These are phyloP conservation scores for Nesoenas mayeri DNA, from an alignment of 2,113 vertebrate species.

Conservation along the genomic window DNA sequence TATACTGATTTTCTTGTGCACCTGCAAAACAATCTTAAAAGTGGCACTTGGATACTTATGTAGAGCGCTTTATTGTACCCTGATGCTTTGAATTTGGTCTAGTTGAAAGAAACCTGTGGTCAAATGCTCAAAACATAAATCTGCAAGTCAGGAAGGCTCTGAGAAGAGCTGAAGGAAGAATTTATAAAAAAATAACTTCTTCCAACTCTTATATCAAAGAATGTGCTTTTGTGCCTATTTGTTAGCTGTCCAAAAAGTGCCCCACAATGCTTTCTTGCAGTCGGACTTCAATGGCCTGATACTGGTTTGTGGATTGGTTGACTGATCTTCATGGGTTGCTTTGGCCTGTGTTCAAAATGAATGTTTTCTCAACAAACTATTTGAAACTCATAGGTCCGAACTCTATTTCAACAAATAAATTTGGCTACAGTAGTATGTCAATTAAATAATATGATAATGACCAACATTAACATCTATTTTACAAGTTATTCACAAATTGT, in stretches of 20 bases:
- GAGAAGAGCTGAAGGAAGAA: not conserved
- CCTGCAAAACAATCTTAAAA: not conserved
- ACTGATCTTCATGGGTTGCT: not conserved
- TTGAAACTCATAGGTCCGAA: not conserved
- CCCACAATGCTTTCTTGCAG: not conserved
- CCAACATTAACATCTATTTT: not conserved
- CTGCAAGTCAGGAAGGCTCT: not conserved
- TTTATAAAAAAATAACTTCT: not conserved
- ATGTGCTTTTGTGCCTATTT: not conserved
- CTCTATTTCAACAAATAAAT: not conserved
- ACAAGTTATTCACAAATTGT: not conserved
- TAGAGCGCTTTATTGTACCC: not conserved
- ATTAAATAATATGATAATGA: not conserved
- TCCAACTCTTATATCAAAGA: not conserved
- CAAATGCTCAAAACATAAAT: not conserved
- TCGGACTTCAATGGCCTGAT: not conserved
- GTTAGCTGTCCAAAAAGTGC: not conserved
- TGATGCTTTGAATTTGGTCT: not conserved
- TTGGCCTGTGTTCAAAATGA: not conserved
- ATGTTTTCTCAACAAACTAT: not conserved
- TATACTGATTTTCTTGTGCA: not conserved
- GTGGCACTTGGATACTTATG: not conserved
- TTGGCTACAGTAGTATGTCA: fast-evolving
- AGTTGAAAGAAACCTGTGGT: not conserved
- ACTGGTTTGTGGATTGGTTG: not conserved